Base-by-base conservation (phyloP, 2,797 vertebrate species). In the Odontamblyopus lacepedii region DNA sequence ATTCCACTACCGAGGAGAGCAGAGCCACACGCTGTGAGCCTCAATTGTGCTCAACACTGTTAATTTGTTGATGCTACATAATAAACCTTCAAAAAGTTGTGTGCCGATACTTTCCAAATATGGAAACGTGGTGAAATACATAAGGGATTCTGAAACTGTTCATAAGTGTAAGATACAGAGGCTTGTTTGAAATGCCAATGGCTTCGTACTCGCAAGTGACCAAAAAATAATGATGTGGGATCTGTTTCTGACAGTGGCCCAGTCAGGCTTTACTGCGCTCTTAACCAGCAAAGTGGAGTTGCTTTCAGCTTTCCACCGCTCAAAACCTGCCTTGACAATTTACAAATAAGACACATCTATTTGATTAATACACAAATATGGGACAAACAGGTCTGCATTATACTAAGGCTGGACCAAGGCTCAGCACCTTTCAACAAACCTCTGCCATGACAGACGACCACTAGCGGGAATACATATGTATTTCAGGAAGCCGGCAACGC, bases 361-460 rank as follows among this genome's bases (percentile, higher is more conserved):
- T 78, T 90, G 85, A 92, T 91, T 85, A 91, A 89, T 89, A 86
- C 84, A 53, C 82, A 83, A 81, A 86, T 84, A 66, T 69, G 73
- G 81, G 81, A 86, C 85, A 88, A 91, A 94, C 91, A 92, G 83
- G 88, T 85, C 77, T 80, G 79, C 87, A 87, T 92, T 93, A 87
- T 93, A 71, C 57, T 70, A 84, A 93, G 82, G 88, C 82, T 78
- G 85, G 85, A 85, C 79, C 80, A 19, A 65, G 83, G 81, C 83
- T 88, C 78, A 84, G 82, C 83, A 89, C 89, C 93, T 94, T 94
- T 94, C 92, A 94, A 84, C 91, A 89, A 87, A 92, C 90, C 87
- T 65, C 86, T 76, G 68, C 83, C 88, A 83, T 92, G 92, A 92
- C 90, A 91, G 89, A 89, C 76, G 85, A 92, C 92, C 90, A 87